Conservation (phyloP, 2,113 vertebrate genomes). For the Carettochelys insculpta region DNA sequence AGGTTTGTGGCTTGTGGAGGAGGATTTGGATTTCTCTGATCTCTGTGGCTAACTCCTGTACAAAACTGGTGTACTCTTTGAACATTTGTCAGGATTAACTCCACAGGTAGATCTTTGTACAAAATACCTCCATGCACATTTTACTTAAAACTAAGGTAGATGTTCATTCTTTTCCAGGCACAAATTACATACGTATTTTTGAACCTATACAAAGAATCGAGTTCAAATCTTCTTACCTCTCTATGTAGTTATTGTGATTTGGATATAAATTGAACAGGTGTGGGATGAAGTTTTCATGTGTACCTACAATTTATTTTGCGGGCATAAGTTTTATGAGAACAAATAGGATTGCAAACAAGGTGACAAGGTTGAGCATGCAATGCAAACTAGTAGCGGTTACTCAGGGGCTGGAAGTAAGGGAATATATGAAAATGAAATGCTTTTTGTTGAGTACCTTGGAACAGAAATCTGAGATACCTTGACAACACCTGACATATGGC, state of each 20-base stretch:
- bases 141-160: too few relatives aligned
- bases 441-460: background rate
- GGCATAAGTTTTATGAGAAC: background rate
- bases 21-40: background rate
- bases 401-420: background rate
- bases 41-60: background rate
- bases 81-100: background rate
- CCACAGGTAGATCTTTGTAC: background rate
- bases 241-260: background rate
- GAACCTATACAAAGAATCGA: background rate
- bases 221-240: background rate
- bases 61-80: background rate
- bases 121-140: background rate
- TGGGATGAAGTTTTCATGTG: background rate
- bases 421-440: background rate
- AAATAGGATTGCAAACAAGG: background rate
- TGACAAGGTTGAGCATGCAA: background rate
- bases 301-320: background rate
- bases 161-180: background rate
- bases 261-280: background rate
- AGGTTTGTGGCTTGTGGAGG: background rate
- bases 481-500: background rate
- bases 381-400: background rate
- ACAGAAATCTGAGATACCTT: background rate
- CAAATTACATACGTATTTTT: background rate